Evolutionary conservation across 35 echinoderm and acorn worm species (phyloP).

Genomic region (Amphiura filiformis): DNA sequence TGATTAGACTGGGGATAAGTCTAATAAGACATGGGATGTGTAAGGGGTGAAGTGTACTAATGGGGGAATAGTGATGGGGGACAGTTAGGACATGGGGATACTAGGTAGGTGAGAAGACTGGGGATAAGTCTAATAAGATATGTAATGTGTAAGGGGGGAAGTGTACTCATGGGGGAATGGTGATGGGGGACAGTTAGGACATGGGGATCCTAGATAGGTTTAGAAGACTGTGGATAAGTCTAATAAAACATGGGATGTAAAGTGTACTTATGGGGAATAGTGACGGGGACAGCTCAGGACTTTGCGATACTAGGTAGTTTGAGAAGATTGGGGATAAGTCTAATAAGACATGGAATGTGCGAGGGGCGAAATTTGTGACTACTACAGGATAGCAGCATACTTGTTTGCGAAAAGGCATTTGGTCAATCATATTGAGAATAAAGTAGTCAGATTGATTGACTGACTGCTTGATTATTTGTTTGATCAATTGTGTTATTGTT

Average conservation of each 20-base stretch:
- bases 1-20: slow-evolving; percentile 7
- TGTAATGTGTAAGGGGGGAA: slow-evolving; percentile 69
- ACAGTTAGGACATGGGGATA: slow-evolving; percentile 60
- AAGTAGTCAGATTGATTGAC: too few species aligned
- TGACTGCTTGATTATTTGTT: too few species aligned
- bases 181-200: slow-evolving; percentile 60
- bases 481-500: too few species aligned
- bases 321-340: slow-evolving; percentile 19
- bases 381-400: too few species aligned
- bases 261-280: slow-evolving; percentile 92
- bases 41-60: slow-evolving; percentile 81
- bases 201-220: slow-evolving; percentile 60
- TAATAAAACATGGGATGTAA: too few species aligned
- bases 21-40: slow-evolving; percentile 78
- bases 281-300: slow-evolving; percentile 59
- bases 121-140: slow-evolving; percentile 35
- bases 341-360: slow-evolving; percentile 80
- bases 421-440: too few species aligned
- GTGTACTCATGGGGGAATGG: slow-evolving; percentile 91
- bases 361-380: slow-evolving; percentile 75
- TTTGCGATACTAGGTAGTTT: slow-evolving; percentile 41
- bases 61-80: slow-evolving; percentile 84
- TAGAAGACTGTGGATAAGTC: too few species aligned
- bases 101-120: slow-evolving; percentile 15
- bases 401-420: too few species aligned